phyloP scores from a whole-genome alignment of 2,113 vertebrate genomes.

The Chionomys nivalis region DNA sequence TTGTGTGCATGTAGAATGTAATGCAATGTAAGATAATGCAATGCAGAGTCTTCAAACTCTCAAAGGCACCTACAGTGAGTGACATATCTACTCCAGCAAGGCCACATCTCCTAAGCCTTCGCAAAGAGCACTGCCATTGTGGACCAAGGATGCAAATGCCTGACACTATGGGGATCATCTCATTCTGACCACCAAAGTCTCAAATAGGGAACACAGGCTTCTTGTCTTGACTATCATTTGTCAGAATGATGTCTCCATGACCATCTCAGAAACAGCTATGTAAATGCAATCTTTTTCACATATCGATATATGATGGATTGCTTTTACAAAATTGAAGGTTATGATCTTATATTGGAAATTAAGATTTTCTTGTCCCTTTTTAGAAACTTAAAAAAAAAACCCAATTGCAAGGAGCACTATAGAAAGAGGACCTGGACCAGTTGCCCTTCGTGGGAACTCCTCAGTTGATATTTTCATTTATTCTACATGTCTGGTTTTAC shows the following conservation, averaged over 20 bases:
- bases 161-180: background rate
- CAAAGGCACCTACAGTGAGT: background rate
- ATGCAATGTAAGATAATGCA: background rate
- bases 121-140: background rate
- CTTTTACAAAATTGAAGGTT: background rate
- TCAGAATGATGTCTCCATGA: background rate
- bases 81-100: background rate
- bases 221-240: background rate
- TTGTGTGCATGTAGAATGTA: background rate
- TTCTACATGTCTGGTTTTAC: background rate
- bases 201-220: background rate
- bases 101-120: background rate
- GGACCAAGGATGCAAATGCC: background rate
- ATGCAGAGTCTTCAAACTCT: background rate
- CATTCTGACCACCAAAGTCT: background rate
- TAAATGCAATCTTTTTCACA: background rate
- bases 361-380: background rate
- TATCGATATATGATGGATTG: background rate
- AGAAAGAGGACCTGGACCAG: background rate
- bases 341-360: background rate
- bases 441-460: background rate
- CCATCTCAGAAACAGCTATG: background rate
- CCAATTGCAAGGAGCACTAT: background rate
- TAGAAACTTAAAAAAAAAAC: background rate
- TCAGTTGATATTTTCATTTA: background rate